Evolutionary conservation across 2,113 vertebrate species (phyloP), one percentile per base, ranked within the genome.

Genomic region (Larimichthys polyactis): DNA sequence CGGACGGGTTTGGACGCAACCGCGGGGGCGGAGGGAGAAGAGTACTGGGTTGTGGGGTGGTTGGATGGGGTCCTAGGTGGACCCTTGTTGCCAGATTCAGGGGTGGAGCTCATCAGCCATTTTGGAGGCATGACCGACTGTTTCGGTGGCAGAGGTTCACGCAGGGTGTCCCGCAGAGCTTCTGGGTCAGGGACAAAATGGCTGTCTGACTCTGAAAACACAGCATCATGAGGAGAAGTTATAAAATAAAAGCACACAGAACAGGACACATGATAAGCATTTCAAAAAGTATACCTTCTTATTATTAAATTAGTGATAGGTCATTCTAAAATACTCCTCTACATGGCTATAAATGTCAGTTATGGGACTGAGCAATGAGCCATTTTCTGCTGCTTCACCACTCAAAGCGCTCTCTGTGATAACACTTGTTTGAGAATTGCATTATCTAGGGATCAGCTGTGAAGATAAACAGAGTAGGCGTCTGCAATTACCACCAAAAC

Each of bases 61-160:
- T 85, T 91, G 87, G 91, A 75, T 5, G 93, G 91, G 10, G 89
- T 92, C 40, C 91, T 93, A 8, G 90, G 85, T 46, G 93, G 91
- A 0, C 44, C 87, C 65, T 97, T 96, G 0, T 55, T 92, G 65
- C 92, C 89, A 1, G 94, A 84, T 75, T 99, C 97, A 3, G 95
- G 91, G 58, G 87, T 36, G 32, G 96, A 93, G 79, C 95, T 97
- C 72, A 96, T 91, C n/a, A 96, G 94, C 95, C 97, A 97, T 80
- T 99, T 99, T 0, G 97, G 97, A 76, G 97, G 96, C 89, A 97
- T 92, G 32, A 97, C 65, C 20, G 96, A 94, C 66, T 97, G 97
- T 80, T 96, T 97, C n/a, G 96, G 91, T 27, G 92, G 92, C n/a
- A 90, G 92, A 0, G 92, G 92, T 58, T 96, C 96, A 12, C 95